Evolutionary conservation across 1,140 invertebrate species (phyloP), one percentile per base, ranked within the genome.

Genomic region (Eciton burchellii): DNA sequence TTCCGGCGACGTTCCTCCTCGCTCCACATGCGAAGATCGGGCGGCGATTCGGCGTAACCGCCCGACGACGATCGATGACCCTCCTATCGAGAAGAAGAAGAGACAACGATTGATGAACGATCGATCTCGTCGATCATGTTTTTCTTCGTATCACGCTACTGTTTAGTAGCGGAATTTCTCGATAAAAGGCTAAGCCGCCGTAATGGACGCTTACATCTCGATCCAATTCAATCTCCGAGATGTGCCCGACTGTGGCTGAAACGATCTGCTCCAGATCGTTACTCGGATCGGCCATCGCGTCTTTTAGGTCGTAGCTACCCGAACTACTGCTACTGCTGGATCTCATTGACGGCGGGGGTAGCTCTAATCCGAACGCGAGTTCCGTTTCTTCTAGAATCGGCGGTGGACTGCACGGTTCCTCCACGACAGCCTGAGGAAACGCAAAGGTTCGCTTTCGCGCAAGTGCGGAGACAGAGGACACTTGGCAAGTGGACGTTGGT

Each of bases 41-140:
- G 96, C 0, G 96, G 95, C 12, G 97, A 97, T 90, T 96, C 97
- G 89, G 97, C 96, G 89, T 97, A 97, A 85, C 97, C 97, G 1
- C 96, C 97, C 0, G 97, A 97, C 0, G 97, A 97, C 60, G 96
- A 97, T 89, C 96, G 96, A 77, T 96, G 96, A 49, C 95, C 95
- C 91, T 94, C 91, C 89, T 91, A 81, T 35, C 14, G 11, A 41
- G 26, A 2, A 19, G 14, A 11, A 45, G n/a, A n/a, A n/a, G n/a
- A n/a, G n/a, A n/a, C n/a, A n/a, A 57, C 1, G 12, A 43, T 8
- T 1, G 70, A 52, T 54, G 74, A 57, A 29, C 41, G 35, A 49
- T 52, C 16, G 35, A 21, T 45, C 43, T 11, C 26, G n/a, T 29
- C 12, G 41, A 8, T 21, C 26, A 21, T 16, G 16, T 49, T 9